Conservation (phyloP, 2,888 invertebrate genomes). For the Camptogramma bilineatum region DNA sequence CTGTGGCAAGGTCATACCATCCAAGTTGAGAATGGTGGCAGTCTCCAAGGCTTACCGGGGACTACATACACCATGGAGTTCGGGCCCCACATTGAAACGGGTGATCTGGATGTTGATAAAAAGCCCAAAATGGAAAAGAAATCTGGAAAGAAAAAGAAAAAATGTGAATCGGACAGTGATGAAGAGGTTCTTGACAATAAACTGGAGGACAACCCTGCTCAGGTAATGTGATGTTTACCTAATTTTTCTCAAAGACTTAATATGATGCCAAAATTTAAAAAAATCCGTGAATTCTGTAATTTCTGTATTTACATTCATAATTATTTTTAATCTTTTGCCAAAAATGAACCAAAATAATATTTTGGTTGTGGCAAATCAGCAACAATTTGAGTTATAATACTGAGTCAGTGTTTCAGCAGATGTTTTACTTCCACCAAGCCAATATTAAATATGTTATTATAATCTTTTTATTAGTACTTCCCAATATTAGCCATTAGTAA, state of each 20-base stretch:
- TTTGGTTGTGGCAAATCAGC: background rate
- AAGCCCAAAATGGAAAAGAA: constrained; percentile 81
- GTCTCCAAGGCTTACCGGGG: constrained; percentile 67
- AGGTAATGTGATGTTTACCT: constrained; percentile 57
- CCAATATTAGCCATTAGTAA: no score
- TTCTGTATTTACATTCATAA: no score
- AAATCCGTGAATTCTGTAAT: no score
- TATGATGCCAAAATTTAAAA: no score
- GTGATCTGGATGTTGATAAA: constrained; percentile 75
- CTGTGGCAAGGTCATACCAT: constrained; percentile 89
- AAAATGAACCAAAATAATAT: background rate
- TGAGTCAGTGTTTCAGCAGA: no score
- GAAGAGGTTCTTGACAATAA: constrained; percentile 87
- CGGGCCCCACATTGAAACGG: constrained; percentile 65
- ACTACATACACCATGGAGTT: constrained; percentile 74
- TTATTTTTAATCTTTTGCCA: no score
- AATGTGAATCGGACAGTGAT: constrained; percentile 78
- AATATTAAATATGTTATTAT: no score
- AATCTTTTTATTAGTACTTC: no score
- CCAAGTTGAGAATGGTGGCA: constrained; percentile 84
- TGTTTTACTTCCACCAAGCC: no score
- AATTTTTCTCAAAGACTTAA: background rate
- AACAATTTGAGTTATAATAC: no score
- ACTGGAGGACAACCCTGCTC: constrained; percentile 88
- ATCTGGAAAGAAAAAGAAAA: constrained; percentile 79